Evolutionary conservation across 2,888 invertebrate species (phyloP), one percentile per base, ranked within the genome.

Genomic region (Gandaritis pyraliata): DNA sequence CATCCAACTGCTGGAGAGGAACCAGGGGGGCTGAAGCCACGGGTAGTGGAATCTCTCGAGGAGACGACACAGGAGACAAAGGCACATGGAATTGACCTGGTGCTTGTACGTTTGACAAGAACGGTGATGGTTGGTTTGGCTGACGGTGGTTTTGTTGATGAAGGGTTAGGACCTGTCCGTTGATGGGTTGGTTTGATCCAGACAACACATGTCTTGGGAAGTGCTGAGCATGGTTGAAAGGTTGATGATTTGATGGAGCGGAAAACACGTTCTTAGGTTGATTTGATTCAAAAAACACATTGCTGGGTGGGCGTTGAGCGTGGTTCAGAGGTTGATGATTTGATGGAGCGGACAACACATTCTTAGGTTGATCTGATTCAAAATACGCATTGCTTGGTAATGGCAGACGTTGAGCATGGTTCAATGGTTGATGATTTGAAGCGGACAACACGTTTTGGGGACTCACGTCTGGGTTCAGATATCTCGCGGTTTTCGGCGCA

Each of bases 1-100:
- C 80, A 15, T 70, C 72, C 55, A 80, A 73, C 64, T 81, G 65
- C 57, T 80, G 73, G 33, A 72, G 76, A 0, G 81, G 64, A 0
- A 74, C 69, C 8, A 75, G 72, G 0, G 79, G 78, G 33, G 66
- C 70, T 13, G 81, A 73, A 12, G 77, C 69, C 13, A 64, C 71
- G 18, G 76, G 68, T 33, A 72, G 61, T 11, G 80, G 72, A 18
- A 75, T 71, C 16, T 76, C 74, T 18, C 39, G 58, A 48, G 57
- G 29, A 11, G 58, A 41, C 56, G 38, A 38, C 55, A 54, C 57
- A 57, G 74, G 48, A 11, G 48, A 77, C 58, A 60, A 63, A 51
- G 70, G 51, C 55, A 66, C 70, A 38, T 53, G 62, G 51, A 72
- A 67, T 39, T 73, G 69, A 49, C 68, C 66, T 23, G 70, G 66